Evolutionary conservation across 2,888 invertebrate species (phyloP), one percentile per base, ranked within the genome.

Genomic region (Venustoraphidia nigricollis): DNA sequence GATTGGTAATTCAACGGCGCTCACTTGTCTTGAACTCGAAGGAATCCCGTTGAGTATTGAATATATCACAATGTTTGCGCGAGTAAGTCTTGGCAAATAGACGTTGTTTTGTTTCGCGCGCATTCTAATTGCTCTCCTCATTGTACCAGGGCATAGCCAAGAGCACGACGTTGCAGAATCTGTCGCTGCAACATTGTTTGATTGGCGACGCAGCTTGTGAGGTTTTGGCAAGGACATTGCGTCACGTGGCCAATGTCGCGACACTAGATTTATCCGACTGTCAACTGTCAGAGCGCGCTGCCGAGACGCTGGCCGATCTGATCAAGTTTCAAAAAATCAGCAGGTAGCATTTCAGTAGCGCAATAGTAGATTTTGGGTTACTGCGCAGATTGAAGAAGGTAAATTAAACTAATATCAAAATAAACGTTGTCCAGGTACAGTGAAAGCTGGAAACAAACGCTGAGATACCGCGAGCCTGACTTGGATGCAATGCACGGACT

Each of bases 361-460:
- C 37, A 1, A 41, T 44, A 9, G 10, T 38, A 4, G 8, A 17
- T 4, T 17, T 17, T 17, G 17, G 17, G 2, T 17, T 17, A 17
- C 17, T 2, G 17, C n/a, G n/a, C n/a, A n/a, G n/a, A n/a, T n/a
- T n/a, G n/a, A n/a, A n/a, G n/a, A n/a, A n/a, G n/a, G n/a, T n/a
- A n/a, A n/a, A n/a, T n/a, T n/a, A n/a, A n/a, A n/a, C n/a, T n/a
- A n/a, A n/a, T n/a, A n/a, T 4, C 4, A 17, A 17, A 3, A 17
- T 3, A 17, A 17, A 17, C 2, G 4, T 17, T 17, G 48, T 71
- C 77, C 49, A 75, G 87, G 47, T 86, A 81, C 60, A 82, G 83
- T 54, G 85, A 88, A 60, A 82, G 83, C 51, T 89, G 88, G 88
- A 79, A 83, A 53, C 80, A 82, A 55, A 85, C 86, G 8, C 62